Base-by-base conservation (phyloP, 2,888 invertebrate species). In the Cephalotes varians region DNA sequence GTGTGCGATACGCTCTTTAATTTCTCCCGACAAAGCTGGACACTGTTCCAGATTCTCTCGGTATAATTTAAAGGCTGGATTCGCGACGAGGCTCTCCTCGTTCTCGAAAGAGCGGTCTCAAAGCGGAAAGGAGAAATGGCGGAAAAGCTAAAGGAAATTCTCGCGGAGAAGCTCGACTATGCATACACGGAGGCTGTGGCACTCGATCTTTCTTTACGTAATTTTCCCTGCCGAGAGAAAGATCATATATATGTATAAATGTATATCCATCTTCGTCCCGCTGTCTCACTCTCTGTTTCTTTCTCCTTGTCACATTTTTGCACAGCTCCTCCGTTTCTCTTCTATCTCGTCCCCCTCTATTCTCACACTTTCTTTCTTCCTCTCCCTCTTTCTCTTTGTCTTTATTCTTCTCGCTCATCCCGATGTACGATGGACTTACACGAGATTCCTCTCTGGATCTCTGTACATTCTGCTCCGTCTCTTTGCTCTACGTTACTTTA, bases 121-220 rank as follows among this genome's bases (percentile, higher is more conserved):
- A 49, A 74, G 49, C 62, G 79, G 71, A 54, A 86, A 82, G 83
- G 82, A 83, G 84, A 85, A 86, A 83, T 83, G 80, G 86, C 80
- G 67, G 54, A 54, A 69, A 71, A 58, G 60, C n/a, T 54, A 64
- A 37, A 64, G 69, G 67, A 80, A 81, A 84, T 81, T 86, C 72
- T 83, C 81, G 71, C 83, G 80, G 81, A 80, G 60, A 56, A 62
- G 65, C 69, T 77, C 82, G 76, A 83, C 58, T 62, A 62, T 54
- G 81, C 51, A 76, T 67, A 72, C 62, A 74, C 80, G 86, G 76
- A 76, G 71, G 69, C 67, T 77, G 56, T 76, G 76, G 74, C 77
- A 81, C 83, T 87, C 86, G 40, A 77, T 49, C 67, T 47, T 47
- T 74, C 56, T 71, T 62, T 49, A 58, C 34, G 54, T 40, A 31